A percentile compares a stretch with the other conserved stretches of the same genome.
Evolutionary conservation across 2,797 vertebrate species (phyloP).

Genomic region (Apogon talboti): DNA sequence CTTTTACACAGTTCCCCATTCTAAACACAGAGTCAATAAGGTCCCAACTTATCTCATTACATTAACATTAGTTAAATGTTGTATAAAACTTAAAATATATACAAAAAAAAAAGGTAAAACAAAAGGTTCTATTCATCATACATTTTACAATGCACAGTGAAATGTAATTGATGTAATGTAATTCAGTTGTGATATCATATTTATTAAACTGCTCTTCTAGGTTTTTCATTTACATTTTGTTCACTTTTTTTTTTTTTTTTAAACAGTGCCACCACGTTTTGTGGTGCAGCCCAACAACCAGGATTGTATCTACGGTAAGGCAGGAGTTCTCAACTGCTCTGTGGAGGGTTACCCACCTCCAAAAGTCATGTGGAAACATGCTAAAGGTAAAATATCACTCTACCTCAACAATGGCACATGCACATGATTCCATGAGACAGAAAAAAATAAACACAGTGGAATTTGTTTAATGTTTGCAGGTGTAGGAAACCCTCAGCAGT

Average conservation of each 20-base stretch:
- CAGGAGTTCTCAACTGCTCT: slow-evolving; percentile 95
- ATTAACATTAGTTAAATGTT: no score
- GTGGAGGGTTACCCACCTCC: slow-evolving; percentile 97
- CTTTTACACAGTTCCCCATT: no score
- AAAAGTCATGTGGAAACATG: slow-evolving; percentile 99
- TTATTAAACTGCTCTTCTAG: slow-evolving; percentile 9
- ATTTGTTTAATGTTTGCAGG: slow-evolving; percentile 74
- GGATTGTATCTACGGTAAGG: slow-evolving; percentile 97
- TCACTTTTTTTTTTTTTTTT: slow-evolving; percentile 18
- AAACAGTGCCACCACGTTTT: slow-evolving; percentile 94
- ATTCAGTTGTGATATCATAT: slow-evolving; percentile 6
- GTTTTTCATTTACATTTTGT: slow-evolving; percentile 2
- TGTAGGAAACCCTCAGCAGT: slow-evolving; percentile 96
- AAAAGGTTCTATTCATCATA: no score
- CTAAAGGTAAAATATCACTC: slow-evolving; percentile 87
- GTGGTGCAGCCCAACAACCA: slow-evolving; percentile 99
- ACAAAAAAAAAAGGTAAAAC: no score
- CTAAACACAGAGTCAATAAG: no score
- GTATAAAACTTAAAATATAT: no score
- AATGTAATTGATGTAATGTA: no score
- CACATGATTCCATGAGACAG: background rate
- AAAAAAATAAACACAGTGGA: background rate
- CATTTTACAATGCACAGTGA: no score
- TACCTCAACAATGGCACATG: background rate
- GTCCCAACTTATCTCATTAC: no score